These are phyloP conservation scores for Octonoba sinensis DNA, from an alignment of 2,888 invertebrate species.

Conservation along the genomic window DNA sequence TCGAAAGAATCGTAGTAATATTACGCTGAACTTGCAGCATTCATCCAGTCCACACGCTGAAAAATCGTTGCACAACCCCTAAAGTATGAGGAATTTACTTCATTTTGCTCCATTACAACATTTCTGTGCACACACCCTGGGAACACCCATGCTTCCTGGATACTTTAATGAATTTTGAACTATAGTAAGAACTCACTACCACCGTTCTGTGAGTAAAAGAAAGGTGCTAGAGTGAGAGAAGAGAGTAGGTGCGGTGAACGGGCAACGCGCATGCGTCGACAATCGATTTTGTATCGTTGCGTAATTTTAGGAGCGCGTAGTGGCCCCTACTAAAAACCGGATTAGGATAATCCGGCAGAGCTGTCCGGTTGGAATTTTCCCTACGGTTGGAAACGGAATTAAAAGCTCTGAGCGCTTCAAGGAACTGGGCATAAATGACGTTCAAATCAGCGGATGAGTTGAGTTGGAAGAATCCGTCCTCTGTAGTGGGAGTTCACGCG, in stretches of 20 bases:
- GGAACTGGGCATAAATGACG: neutral
- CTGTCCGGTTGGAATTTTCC: conserved; percentile 2
- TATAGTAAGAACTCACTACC: conserved; percentile 60
- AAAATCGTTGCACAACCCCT: neutral
- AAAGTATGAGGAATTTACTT: neutral
- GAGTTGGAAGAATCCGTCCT: conserved; percentile 6
- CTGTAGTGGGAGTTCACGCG: conserved; percentile 3
- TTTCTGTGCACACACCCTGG: conserved; percentile 42
- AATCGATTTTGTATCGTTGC: conserved; percentile 63
- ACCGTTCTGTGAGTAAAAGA: neutral
- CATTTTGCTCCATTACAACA: conserved; percentile 35
- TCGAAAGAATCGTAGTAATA: no score
- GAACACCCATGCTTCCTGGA: conserved; percentile 43
- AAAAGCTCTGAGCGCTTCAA: neutral
- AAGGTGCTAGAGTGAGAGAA: conserved; percentile 6
- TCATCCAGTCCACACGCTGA: neutral
- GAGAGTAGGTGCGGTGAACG: conserved; percentile 53
- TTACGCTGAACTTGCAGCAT: no score
- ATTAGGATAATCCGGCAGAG: conserved; percentile 47
- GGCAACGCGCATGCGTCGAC: conserved; percentile 28
- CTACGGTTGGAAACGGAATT: no score
- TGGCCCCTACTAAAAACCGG: conserved; percentile 12
- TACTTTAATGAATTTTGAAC: conserved; percentile 59
- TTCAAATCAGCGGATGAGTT: neutral
- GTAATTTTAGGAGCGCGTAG: conserved; percentile 58